phyloP scores from a whole-genome alignment of 2,888 invertebrate genomes.

The Mythimna ferrago region DNA sequence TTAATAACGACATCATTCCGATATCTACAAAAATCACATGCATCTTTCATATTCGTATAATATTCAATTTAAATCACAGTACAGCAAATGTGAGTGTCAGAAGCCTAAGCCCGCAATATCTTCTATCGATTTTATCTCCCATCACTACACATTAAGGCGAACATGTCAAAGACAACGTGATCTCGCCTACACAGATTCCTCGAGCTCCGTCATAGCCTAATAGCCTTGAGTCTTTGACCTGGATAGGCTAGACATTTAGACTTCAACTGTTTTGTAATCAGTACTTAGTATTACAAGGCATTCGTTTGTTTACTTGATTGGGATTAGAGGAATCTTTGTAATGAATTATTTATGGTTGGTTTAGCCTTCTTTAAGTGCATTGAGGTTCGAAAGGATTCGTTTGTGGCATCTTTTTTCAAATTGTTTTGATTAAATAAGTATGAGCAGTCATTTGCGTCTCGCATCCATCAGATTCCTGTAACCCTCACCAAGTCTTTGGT shows the following conservation, averaged over 20 bases:
- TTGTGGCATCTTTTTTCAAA: neutral
- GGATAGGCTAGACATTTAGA: conserved; percentile 73
- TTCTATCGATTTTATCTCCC: conserved; percentile 27
- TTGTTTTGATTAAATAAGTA: neutral
- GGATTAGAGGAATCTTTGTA: conserved; percentile 34
- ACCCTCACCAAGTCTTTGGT: no score
- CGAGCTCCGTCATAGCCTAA: conserved; percentile 76
- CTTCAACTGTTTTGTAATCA: conserved; percentile 54
- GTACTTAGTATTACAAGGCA: conserved; percentile 49
- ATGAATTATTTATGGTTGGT: conserved; percentile 40
- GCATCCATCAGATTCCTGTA: no score
- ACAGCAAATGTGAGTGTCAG: neutral
- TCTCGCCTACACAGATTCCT: conserved; percentile 85
- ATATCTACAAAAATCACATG: neutral
- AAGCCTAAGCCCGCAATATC: neutral
- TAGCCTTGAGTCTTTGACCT: conserved; percentile 83
- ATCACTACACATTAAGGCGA: conserved; percentile 73
- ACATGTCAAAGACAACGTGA: conserved; percentile 77
- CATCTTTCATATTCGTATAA: neutral
- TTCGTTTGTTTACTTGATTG: conserved; percentile 50
- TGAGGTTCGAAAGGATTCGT: neutral
- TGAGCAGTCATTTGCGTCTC: no score
- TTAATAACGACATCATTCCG: no score
- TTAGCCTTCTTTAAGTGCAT: conserved; percentile 21
- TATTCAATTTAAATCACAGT: neutral